These are phyloP conservation scores for Allygus modestus DNA, from an alignment of 2,888 invertebrate species.

Conservation along the genomic window DNA sequence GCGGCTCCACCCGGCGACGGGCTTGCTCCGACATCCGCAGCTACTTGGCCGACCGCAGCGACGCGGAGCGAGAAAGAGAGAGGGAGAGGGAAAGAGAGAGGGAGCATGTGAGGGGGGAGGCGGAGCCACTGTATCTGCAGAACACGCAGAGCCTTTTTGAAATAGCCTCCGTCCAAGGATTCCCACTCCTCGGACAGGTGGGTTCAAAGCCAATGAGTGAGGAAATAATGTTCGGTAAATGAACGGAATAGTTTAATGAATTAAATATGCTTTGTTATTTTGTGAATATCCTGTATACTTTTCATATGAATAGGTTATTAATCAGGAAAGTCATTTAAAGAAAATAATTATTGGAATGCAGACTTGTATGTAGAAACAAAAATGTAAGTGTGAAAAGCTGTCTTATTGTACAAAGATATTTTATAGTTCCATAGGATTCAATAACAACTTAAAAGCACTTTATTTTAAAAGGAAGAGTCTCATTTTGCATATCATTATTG, in stretches of 20 bases:
- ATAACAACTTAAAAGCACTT: too few relatives aligned
- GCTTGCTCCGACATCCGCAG: constrained; percentile 73
- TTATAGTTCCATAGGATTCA: too few relatives aligned
- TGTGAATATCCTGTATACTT: too few relatives aligned
- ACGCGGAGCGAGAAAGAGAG: constrained; percentile 68
- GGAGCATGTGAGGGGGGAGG: constrained; percentile 75
- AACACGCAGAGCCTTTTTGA: constrained; percentile 65
- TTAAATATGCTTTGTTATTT: neutral
- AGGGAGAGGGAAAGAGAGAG: constrained; percentile 72
- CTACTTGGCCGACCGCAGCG: constrained; percentile 72
- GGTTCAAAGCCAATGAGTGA: neutral
- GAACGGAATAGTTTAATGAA: neutral
- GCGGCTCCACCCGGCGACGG: constrained; percentile 67
- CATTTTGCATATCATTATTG: too few relatives aligned
- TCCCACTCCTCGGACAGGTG: constrained; percentile 15
- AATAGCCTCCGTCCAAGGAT: constrained; percentile 37
- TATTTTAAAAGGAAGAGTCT: too few relatives aligned
- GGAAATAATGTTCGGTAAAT: neutral
- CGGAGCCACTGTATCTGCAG: constrained; percentile 73
- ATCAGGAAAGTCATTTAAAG: too few relatives aligned
- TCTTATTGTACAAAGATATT: too few relatives aligned
- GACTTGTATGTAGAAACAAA: too few relatives aligned
- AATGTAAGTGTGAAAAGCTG: too few relatives aligned
- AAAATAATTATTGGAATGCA: too few relatives aligned
- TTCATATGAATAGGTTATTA: too few relatives aligned